These are phyloP conservation scores for Bufotes viridis DNA, from an alignment of 2,797 vertebrate species.

Conservation along the genomic window DNA sequence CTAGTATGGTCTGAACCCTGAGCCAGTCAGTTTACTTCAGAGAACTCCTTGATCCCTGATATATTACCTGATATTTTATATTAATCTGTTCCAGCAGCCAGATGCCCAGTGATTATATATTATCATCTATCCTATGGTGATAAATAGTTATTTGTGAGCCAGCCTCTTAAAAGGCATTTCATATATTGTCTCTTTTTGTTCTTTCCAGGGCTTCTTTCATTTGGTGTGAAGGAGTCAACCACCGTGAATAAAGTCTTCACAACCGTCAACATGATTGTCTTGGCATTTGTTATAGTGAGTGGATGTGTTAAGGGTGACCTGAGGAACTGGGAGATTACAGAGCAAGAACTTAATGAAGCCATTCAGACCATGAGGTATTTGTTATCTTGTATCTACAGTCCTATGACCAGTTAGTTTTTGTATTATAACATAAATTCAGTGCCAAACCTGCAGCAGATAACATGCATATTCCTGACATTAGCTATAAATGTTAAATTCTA, in stretches of 20 bases:
- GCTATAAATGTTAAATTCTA: no score
- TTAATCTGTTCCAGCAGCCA: no score
- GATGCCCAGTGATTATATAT: no score
- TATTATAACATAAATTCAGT: neutral
- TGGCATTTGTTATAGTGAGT: conserved; percentile 81
- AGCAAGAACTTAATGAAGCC: conserved; percentile 69
- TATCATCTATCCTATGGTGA: no score
- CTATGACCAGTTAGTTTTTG: neutral
- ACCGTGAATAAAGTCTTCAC: conserved; percentile 87
- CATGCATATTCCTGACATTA: no score
- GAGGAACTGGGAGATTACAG: conserved; percentile 80
- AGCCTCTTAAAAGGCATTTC: neutral
- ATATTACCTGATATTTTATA: no score
- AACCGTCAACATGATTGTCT: conserved; percentile 78
- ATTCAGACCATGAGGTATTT: conserved; percentile 42
- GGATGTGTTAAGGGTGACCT: conserved; percentile 84
- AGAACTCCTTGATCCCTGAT: no score
- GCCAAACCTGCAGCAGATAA: neutral
- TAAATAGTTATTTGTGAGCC: no score
- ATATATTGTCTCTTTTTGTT: neutral
- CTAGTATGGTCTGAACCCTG: no score
- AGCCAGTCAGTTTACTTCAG: no score
- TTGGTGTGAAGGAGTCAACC: conserved; percentile 87
- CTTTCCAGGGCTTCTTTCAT: conserved; percentile 81
- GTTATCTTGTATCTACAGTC: neutral